Base-by-base conservation (phyloP, 1,140 invertebrate species). In the Maniola jurtina region DNA sequence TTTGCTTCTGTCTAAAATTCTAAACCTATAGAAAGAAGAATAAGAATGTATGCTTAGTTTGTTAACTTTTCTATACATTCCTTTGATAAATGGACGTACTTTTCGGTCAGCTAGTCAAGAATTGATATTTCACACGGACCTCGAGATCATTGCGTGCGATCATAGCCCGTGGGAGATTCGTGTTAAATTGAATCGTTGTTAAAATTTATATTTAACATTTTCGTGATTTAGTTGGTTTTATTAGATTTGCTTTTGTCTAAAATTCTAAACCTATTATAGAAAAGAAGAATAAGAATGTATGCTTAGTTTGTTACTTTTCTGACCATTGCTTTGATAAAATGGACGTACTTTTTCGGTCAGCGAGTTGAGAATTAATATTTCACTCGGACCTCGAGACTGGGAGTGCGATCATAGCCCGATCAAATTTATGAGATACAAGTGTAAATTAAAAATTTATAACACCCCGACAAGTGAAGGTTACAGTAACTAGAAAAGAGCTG, bases 311-410 rank as follows among this genome's bases (percentile, higher is more conserved):
- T 25, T 25, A 40, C 7, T 40, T 40, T 40, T 11, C n/a, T n/a
- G n/a, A n/a, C n/a, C 61, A 69, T 38, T 47, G 57, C 67, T 64
- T 71, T 79, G 78, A 85, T 81, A 83, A 83, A 85, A n/a, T 82
- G 78, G 79, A 83, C 73, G 58, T 75, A 65, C 56, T 66, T 55
- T 61, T 64, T 71, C 67, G 67, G 67, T 69, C 75, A 77, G 64
- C 67, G 74, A 73, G 68, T 75, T 72, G 81, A 74, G 80, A 83
- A 85, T 81, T 83, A 79, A 83, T 84, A 84, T 83, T 81, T 84
- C 71, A 81, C 72, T 82, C 76, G 59, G 62, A 60, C 54, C 61
- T 15, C 33, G 6, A 5, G 34, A n/a, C n/a, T n/a, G n/a, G 11
- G 35, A 15, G 38, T 40, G 36, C n/a, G 48, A 62, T 62, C 61